Evolutionary conservation across 2,113 vertebrate genomes (phyloP).

Genomic region (Calidris pugnax): DNA sequence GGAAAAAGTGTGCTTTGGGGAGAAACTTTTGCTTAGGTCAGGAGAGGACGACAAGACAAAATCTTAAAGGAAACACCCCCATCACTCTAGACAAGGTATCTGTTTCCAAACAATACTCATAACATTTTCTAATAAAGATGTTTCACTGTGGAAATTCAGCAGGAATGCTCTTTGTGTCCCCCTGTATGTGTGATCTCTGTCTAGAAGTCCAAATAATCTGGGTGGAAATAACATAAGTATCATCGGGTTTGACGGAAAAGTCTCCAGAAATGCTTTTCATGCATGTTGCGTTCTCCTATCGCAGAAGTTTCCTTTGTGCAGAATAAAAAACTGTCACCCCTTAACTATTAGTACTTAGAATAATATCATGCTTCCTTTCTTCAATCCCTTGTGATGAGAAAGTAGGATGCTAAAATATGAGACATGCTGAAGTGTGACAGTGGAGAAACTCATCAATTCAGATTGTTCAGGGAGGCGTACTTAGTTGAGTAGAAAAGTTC

Average conservation of each 20-base stretch:
- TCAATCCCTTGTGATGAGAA: neutral
- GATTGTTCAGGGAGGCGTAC: neutral
- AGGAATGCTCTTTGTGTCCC: neutral
- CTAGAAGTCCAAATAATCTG: neutral
- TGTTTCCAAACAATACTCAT: neutral
- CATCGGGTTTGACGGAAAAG: neutral
- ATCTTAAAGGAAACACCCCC: neutral
- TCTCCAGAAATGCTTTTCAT: neutral
- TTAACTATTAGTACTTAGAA: neutral
- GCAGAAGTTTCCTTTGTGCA: constrained; percentile 8
- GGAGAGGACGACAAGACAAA: neutral
- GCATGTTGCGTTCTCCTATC: neutral
- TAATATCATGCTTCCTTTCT: neutral
- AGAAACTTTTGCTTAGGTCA: neutral
- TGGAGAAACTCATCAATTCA: neutral
- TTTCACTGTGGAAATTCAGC: neutral
- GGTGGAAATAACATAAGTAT: neutral
- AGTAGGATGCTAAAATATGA: neutral
- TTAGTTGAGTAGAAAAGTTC: neutral
- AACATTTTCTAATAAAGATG: neutral
- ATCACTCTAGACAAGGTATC: neutral
- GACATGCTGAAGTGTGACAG: neutral
- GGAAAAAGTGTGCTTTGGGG: neutral
- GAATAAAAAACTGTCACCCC: neutral
- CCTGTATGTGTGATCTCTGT: neutral